phyloP scores from a whole-genome alignment of 1,140 invertebrate species.

The Hetaerina americana region DNA sequence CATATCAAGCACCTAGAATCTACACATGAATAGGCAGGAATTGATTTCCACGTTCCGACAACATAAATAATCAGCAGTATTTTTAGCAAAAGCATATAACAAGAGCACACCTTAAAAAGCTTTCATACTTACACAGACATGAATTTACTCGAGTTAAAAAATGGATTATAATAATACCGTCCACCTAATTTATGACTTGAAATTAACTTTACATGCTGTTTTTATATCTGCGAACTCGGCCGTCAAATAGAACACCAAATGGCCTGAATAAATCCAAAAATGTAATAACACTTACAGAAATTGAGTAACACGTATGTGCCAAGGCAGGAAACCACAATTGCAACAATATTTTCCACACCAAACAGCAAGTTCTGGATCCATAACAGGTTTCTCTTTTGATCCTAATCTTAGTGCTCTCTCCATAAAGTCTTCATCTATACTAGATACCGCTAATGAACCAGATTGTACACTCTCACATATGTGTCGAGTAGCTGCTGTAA shows the following conservation, averaged over 20 bases:
- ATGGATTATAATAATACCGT: too few species aligned
- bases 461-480: conserved; percentile 26
- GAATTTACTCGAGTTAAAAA: too few species aligned
- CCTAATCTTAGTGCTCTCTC: conserved; percentile 29
- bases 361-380: conserved; percentile 51
- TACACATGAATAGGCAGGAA: too few species aligned
- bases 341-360: conserved; percentile 42
- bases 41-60: too few species aligned
- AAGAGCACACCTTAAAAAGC: too few species aligned
- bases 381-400: conserved; percentile 31
- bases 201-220: too few species aligned
- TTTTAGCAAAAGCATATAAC: too few species aligned
- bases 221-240: too few species aligned
- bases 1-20: too few species aligned
- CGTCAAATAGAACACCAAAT: not conserved
- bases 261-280: not conserved
- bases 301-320: conserved; percentile 55
- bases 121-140: too few species aligned
- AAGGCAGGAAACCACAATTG: conserved; percentile 49
- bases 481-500: conserved; percentile 29
- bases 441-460: conserved; percentile 22
- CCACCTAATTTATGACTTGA: too few species aligned
- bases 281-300: conserved; percentile 40
- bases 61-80: too few species aligned
- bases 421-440: conserved; percentile 33